phyloP scores from a whole-genome alignment of 2,113 vertebrate genomes.

The Anguilla rostrata region DNA sequence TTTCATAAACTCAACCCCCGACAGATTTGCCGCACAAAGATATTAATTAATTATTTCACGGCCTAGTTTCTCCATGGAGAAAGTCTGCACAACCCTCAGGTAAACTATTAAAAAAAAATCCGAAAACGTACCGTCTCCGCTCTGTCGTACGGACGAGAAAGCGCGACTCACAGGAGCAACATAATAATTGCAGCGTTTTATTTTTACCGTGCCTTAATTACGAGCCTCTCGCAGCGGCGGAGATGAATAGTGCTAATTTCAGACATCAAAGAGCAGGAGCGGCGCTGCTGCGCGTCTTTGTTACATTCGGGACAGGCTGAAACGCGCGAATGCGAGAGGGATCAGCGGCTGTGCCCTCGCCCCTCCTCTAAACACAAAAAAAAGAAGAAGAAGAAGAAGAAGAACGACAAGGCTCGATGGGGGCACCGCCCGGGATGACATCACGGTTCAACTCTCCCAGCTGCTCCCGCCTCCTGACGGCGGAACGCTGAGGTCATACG shows the following conservation, averaged over 20 bases:
- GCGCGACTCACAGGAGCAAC: slow-evolving; percentile 33
- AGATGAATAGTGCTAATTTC: slow-evolving; percentile 57
- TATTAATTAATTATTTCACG: slow-evolving; percentile 21
- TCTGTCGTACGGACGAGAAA: slow-evolving; percentile 31
- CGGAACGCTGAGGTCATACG: not conserved
- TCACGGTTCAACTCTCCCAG: not conserved
- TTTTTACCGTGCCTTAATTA: slow-evolving; percentile 60
- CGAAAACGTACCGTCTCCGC: slow-evolving; percentile 28
- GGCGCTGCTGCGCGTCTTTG: slow-evolving; percentile 30
- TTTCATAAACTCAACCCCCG: slow-evolving; percentile 30
- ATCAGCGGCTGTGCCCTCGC: not conserved
- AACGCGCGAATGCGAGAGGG: not conserved
- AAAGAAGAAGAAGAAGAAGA: not conserved
- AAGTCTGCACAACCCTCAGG: slow-evolving; percentile 12
- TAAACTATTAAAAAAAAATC: slow-evolving; percentile 28
- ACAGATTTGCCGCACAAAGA: slow-evolving; percentile 18
- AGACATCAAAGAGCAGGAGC: slow-evolving; percentile 38
- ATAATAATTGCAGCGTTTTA: slow-evolving; percentile 49
- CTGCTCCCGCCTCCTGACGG: not conserved
- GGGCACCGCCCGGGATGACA: not conserved
- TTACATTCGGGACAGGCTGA: not conserved
- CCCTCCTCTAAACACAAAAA: not conserved
- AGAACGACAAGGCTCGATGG: not conserved
- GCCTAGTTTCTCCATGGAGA: not conserved
- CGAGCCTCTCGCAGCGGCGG: slow-evolving; percentile 40